These are phyloP conservation scores for Hylomyscus alleni DNA, from an alignment of 2,797 vertebrate genomes.

Conservation along the genomic window DNA sequence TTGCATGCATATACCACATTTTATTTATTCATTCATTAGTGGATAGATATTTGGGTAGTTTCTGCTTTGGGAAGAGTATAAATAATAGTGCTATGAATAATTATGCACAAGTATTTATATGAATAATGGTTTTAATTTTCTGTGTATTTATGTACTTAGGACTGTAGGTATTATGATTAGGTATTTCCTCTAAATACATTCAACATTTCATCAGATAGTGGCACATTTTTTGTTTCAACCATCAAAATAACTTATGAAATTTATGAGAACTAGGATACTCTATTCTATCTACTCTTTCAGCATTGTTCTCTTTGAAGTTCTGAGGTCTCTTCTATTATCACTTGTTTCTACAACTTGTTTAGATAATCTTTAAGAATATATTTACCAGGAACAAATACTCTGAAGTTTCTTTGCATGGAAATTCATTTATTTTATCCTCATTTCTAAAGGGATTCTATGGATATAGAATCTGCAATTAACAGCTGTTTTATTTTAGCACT, in stretches of 20 bases:
- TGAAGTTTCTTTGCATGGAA: conserved; percentile 38
- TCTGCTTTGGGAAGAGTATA: not conserved
- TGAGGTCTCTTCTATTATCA: not conserved
- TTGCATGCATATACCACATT: not conserved
- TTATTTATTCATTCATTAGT: not conserved
- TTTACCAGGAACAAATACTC: conserved; percentile 54
- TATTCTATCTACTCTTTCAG: conserved; percentile 32
- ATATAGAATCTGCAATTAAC: not conserved
- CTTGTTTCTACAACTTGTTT: conserved; percentile 21
- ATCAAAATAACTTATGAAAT: conserved; percentile 57
- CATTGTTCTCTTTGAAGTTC: conserved; percentile 39
- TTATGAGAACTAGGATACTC: conserved; percentile 10
- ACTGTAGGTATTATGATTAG: conserved; percentile 3
- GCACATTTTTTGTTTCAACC: not conserved
- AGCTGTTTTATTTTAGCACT: conserved; percentile 7
- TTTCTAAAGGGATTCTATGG: conserved; percentile 41
- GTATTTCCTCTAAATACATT: conserved; percentile 9
- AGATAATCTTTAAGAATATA: not conserved
- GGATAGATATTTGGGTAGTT: not conserved
- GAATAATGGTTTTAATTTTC: not conserved
- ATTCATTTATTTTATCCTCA: conserved; percentile 48
- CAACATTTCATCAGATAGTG: conserved; percentile 26
- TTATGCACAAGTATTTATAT: not conserved
- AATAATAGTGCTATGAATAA: not conserved
- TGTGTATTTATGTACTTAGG: conserved; percentile 9